phyloP scores from a whole-genome alignment of 2,797 vertebrate genomes.

The Semaprochilodus insignis region DNA sequence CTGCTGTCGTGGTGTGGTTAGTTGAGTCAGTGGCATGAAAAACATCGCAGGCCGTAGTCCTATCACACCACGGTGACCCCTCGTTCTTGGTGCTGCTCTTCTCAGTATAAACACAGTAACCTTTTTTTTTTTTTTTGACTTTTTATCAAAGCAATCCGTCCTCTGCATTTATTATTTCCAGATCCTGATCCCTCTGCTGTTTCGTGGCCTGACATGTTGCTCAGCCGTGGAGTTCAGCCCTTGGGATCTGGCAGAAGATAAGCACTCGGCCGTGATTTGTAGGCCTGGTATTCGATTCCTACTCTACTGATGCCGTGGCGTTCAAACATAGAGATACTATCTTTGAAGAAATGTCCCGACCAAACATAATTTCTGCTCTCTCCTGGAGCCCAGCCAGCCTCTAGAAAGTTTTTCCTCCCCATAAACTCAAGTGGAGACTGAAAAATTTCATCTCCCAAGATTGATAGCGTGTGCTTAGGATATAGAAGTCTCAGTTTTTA shows the following conservation, averaged over 20 bases:
- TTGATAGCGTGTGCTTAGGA: constrained; percentile 68
- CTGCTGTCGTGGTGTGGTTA: constrained; percentile 28
- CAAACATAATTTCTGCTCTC: constrained; percentile 74
- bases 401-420: constrained; percentile 67
- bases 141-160: constrained; percentile 58
- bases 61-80: constrained; percentile 37
- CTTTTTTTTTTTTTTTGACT: constrained; percentile 31
- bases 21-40: constrained; percentile 36
- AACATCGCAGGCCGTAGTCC: not conserved
- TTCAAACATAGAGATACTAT: constrained; percentile 77
- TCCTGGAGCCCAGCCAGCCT: constrained; percentile 66
- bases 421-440: constrained; percentile 69
- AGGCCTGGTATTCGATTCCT: constrained; percentile 70
- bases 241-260: constrained; percentile 67
- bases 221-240: constrained; percentile 61
- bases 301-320: constrained; percentile 70
- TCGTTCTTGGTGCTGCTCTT: constrained; percentile 49
- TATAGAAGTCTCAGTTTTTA: constrained; percentile 67
- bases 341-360: constrained; percentile 77
- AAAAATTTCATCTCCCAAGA: constrained; percentile 67
- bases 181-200: constrained; percentile 60
- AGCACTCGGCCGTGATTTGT: constrained; percentile 76
- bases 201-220: constrained; percentile 60
- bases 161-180: constrained; percentile 65
- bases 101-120: constrained; percentile 51